These are phyloP conservation scores for Rhinichthys osculus DNA, from an alignment of 2,797 vertebrate genomes.

Conservation along the genomic window DNA sequence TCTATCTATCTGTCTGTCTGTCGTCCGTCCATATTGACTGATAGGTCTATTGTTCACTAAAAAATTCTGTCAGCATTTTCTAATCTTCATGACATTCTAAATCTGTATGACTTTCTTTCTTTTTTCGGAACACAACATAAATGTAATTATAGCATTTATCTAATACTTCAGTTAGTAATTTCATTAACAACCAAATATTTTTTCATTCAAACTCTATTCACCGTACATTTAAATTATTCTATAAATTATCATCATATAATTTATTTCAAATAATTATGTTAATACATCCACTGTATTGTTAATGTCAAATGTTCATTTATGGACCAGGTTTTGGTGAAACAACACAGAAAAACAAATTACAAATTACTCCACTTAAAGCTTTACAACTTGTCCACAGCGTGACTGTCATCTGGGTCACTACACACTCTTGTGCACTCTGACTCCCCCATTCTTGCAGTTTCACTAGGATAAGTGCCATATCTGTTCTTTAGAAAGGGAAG, in stretches of 20 bases:
- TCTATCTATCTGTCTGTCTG: too few species aligned
- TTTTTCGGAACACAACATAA: not conserved
- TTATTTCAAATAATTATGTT: not conserved
- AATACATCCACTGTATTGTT: not conserved
- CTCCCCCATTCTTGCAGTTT: conserved; percentile 14
- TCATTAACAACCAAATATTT: not conserved
- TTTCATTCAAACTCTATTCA: not conserved
- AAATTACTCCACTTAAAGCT: conserved; percentile 30
- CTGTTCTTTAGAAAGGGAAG: conserved; percentile 27
- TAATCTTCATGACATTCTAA: not conserved
- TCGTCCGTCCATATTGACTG: not conserved
- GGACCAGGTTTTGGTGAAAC: not conserved
- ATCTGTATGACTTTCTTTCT: not conserved
- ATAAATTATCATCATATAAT: not conserved
- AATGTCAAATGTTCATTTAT: not conserved
- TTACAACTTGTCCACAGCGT: conserved; percentile 22
- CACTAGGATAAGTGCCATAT: conserved; percentile 16
- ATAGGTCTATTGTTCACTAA: not conserved
- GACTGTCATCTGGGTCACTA: conserved; percentile 29
- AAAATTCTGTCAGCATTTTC: not conserved
- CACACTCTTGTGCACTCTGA: conserved; percentile 18
- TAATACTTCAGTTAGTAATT: not conserved
- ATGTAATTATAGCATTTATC: not conserved
- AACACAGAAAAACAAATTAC: not conserved
- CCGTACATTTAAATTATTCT: not conserved